These are phyloP conservation scores for Knipowitschia caucasica DNA, from an alignment of 2,797 vertebrate species.

Conservation along the genomic window DNA sequence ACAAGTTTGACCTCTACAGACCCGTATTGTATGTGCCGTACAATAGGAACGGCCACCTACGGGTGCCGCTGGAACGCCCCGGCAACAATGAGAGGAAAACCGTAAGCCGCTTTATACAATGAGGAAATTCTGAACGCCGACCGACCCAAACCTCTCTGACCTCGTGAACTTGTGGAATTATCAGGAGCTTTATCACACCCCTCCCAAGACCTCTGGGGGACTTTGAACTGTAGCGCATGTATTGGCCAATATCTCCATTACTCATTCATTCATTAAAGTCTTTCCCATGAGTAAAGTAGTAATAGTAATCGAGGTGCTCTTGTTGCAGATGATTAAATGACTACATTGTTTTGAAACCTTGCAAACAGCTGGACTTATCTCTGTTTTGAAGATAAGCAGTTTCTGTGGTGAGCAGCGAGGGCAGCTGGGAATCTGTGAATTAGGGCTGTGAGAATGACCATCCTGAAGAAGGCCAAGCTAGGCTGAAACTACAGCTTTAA, in stretches of 20 bases:
- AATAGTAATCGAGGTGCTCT: constrained; percentile 5
- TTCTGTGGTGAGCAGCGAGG: too few species aligned
- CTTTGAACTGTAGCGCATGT: constrained; percentile 48
- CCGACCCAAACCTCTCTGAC: constrained; percentile 30
- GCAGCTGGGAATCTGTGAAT: too few species aligned
- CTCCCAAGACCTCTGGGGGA: constrained; percentile 45
- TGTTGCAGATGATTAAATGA: neutral
- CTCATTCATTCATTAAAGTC: constrained; percentile 24
- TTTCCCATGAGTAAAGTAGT: neutral
- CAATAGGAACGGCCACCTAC: neutral
- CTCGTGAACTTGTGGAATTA: constrained; percentile 56
- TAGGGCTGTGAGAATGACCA: too few species aligned
- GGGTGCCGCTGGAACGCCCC: constrained; percentile 45
- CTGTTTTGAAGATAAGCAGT: too few species aligned
- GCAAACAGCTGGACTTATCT: too few species aligned
- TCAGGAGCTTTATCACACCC: constrained; percentile 47
- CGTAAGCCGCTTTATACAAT: constrained; percentile 41
- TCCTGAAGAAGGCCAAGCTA: too few species aligned
- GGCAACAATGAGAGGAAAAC: constrained; percentile 67
- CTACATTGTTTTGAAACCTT: too few species aligned
- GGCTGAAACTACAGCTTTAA: too few species aligned
- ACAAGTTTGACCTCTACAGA: neutral
- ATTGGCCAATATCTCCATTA: constrained; percentile 5
- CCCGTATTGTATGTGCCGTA: neutral
- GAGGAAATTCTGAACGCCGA: constrained; percentile 37